phyloP scores from a whole-genome alignment of 2,113 vertebrate genomes.

The Meriones unguiculatus region DNA sequence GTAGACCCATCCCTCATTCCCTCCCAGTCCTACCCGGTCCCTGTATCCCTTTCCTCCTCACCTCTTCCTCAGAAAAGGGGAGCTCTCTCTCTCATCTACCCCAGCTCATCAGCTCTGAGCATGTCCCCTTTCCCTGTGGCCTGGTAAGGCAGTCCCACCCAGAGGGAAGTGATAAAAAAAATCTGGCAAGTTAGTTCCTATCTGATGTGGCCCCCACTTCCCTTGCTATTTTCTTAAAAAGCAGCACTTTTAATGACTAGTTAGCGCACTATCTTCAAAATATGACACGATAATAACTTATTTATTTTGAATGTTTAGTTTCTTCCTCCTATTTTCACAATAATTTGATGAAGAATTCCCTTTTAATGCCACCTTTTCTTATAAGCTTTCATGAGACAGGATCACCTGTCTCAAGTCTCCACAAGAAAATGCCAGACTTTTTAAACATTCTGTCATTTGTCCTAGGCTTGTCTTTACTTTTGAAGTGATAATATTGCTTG shows the following conservation, averaged over 20 bases:
- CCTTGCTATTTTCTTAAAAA: not conserved
- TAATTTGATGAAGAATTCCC: not conserved
- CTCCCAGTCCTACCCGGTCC: no score
- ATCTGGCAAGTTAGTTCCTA: no score
- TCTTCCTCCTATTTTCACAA: not conserved
- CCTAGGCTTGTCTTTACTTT: slow-evolving; percentile 37
- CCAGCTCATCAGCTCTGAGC: no score
- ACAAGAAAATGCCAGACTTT: not conserved
- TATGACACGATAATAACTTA: not conserved
- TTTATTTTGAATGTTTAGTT: not conserved
- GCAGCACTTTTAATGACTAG: not conserved
- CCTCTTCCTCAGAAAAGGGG: no score
- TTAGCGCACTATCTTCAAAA: not conserved
- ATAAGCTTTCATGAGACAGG: slow-evolving; percentile 42
- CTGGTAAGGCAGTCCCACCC: no score
- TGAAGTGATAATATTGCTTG: slow-evolving; percentile 24
- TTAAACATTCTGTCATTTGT: not conserved
- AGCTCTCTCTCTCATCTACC: no score
- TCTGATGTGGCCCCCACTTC: no score
- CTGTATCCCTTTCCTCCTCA: no score
- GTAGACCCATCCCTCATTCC: no score
- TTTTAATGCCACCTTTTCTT: not conserved
- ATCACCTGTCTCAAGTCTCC: not conserved
- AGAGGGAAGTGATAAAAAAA: no score
- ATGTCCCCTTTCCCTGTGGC: no score